A percentile compares a stretch with the other conserved stretches of the same genome.
Evolutionary conservation across 1,140 invertebrate species (phyloP).

Genomic region (Drosophila lacertosa): DNA sequence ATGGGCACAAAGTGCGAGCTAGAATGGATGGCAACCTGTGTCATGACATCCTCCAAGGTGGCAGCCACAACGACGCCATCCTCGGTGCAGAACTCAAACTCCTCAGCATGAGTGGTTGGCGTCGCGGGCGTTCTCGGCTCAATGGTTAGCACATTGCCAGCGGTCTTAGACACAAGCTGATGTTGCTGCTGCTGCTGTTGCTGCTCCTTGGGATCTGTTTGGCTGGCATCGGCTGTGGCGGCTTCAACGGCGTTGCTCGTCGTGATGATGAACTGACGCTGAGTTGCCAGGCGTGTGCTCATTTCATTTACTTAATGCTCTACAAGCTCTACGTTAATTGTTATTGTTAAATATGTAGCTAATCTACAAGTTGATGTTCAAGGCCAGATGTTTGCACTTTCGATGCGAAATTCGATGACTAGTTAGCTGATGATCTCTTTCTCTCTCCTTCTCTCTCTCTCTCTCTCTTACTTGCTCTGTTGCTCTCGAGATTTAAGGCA

Average conservation of each 20-base stretch:
- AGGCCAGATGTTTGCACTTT: constrained; percentile 40
- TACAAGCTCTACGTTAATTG: constrained; percentile 21
- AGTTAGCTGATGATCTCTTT: constrained; percentile 31
- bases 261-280: constrained; percentile 78
- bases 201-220: constrained; percentile 42
- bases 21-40: constrained; percentile 54
- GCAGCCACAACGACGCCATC: constrained; percentile 73
- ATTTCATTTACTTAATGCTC: constrained; percentile 70
- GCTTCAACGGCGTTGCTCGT: constrained; percentile 54
- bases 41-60: constrained; percentile 79
- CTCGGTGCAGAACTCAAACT: constrained; percentile 71
- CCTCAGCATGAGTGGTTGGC: constrained; percentile 41
- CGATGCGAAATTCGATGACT: constrained; percentile 69
- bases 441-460: neutral
- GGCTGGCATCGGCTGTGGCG: constrained; percentile 45
- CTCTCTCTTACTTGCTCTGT: neutral
- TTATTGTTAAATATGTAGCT: constrained; percentile 2
- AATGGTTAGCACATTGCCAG: constrained; percentile 46
- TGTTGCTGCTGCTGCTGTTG: constrained; percentile 42
- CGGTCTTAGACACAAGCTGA: constrained; percentile 16
- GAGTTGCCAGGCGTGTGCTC: constrained; percentile 77
- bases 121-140: constrained; percentile 40
- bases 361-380: constrained; percentile 20
- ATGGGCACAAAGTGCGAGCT: neutral
- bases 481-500: constrained; percentile 60